Evolutionary conservation across 2,113 vertebrate species (phyloP).

Genomic region (Chloroceryle aenea): DNA sequence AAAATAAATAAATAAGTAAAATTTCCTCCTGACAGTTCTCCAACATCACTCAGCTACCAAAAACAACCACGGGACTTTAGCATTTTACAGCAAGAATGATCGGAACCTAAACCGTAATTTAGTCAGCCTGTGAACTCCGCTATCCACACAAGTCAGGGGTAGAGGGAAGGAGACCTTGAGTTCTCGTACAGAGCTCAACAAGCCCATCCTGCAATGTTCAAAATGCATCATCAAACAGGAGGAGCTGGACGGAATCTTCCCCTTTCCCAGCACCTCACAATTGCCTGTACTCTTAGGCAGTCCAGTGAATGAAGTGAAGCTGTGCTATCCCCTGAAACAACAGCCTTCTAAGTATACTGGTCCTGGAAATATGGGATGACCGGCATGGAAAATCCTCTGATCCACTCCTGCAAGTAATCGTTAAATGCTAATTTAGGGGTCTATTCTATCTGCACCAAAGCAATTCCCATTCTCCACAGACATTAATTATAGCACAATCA

Average conservation of each 20-base stretch:
- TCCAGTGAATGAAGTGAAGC: neutral
- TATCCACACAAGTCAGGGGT: neutral
- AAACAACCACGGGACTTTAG: neutral
- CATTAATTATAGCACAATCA: neutral
- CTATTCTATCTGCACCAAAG: neutral
- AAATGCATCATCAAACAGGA: accelerated
- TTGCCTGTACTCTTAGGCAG: neutral
- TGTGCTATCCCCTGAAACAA: accelerated
- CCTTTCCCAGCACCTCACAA: neutral
- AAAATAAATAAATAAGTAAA: neutral
- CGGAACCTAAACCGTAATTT: neutral
- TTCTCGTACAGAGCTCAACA: neutral
- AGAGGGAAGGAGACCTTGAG: neutral
- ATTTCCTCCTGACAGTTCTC: neutral
- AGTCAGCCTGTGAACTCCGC: neutral
- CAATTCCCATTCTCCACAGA: neutral
- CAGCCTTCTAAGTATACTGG: accelerated
- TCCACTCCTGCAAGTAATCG: neutral
- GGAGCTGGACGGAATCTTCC: neutral
- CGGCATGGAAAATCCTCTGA: neutral
- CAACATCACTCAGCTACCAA: neutral
- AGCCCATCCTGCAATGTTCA: neutral
- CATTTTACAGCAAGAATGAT: neutral
- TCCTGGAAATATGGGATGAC: neutral
- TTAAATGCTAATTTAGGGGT: neutral